These are phyloP conservation scores for Neopipo cinnamomea DNA, from an alignment of 2,113 vertebrate genomes.

Conservation along the genomic window DNA sequence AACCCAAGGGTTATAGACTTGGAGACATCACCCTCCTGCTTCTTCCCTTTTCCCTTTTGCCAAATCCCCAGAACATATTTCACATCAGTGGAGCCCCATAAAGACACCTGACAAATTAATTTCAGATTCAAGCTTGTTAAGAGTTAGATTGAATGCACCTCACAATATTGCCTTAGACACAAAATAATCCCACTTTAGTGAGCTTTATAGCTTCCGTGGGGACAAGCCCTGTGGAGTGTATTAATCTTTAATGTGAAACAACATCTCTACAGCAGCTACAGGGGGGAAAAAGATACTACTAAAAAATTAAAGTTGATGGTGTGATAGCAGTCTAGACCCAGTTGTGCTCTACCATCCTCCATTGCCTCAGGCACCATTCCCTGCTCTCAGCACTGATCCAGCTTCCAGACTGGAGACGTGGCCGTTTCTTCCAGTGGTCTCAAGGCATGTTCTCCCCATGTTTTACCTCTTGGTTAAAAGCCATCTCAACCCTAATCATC, in stretches of 20 bases:
- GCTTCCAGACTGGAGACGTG: neutral
- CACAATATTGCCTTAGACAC: slow-evolving; percentile 11
- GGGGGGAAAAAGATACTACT: slow-evolving; percentile 56
- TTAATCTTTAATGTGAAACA: slow-evolving; percentile 65
- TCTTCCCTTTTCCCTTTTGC: neutral
- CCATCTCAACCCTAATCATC: neutral
- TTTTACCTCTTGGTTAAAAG: neutral
- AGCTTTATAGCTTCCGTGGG: slow-evolving; percentile 40
- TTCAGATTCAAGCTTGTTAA: slow-evolving; percentile 22
- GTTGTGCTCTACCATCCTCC: neutral
- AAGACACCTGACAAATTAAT: slow-evolving; percentile 21
- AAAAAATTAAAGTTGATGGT: slow-evolving; percentile 61
- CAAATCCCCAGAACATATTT: neutral
- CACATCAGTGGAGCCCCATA: neutral
- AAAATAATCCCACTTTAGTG: slow-evolving; percentile 37
- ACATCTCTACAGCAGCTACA: slow-evolving; percentile 50
- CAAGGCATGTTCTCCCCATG: neutral
- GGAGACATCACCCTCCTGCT: neutral
- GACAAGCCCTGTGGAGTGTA: slow-evolving; percentile 31
- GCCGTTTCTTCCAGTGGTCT: neutral
- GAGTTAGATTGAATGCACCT: slow-evolving; percentile 28
- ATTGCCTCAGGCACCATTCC: neutral
- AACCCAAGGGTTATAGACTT: neutral
- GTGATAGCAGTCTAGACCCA: slow-evolving; percentile 36
- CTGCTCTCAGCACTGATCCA: neutral